Evolutionary conservation across 2,113 vertebrate species (phyloP).

Genomic region (Ia io): DNA sequence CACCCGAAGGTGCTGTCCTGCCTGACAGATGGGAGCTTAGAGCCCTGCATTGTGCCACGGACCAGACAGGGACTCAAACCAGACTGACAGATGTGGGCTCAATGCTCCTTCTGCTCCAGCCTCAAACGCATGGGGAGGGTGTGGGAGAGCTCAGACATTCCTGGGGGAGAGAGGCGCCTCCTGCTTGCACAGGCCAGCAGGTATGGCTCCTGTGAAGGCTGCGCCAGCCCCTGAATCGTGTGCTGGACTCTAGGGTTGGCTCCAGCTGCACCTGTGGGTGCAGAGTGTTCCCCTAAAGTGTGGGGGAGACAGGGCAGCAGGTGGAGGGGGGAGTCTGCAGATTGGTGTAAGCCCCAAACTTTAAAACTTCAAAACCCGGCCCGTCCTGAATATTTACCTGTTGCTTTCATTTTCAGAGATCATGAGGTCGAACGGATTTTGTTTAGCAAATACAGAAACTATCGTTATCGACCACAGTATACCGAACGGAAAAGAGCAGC

Average conservation of each 20-base stretch:
- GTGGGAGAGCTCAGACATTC: accelerated
- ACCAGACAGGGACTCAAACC: too few species aligned
- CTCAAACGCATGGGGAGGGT: neutral
- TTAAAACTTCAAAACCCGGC: neutral
- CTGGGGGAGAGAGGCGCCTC: neutral
- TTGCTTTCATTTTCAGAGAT: slow-evolving; percentile 87
- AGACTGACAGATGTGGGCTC: too few species aligned
- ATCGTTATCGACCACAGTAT: slow-evolving; percentile 94
- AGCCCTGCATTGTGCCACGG: accelerated
- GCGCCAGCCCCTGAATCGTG: neutral
- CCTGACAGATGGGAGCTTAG: neutral
- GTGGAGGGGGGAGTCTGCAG: neutral
- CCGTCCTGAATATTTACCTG: neutral
- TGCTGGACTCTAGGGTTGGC: neutral
- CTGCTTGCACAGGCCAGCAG: accelerated
- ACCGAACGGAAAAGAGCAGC: slow-evolving; percentile 91
- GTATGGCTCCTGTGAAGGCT: neutral
- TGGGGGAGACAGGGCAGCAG: neutral
- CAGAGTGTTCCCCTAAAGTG: neutral
- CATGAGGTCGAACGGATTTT: slow-evolving; percentile 98
- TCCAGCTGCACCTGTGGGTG: neutral
- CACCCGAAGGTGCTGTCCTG: accelerated
- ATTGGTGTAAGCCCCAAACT: neutral
- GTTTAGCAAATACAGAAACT: slow-evolving; percentile 97
- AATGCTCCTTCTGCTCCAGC: neutral